A percentile compares a stretch with the other conserved stretches of the same genome.
phyloP scores from a whole-genome alignment of 1,140 invertebrate species.

The Dysdera silvatica region DNA sequence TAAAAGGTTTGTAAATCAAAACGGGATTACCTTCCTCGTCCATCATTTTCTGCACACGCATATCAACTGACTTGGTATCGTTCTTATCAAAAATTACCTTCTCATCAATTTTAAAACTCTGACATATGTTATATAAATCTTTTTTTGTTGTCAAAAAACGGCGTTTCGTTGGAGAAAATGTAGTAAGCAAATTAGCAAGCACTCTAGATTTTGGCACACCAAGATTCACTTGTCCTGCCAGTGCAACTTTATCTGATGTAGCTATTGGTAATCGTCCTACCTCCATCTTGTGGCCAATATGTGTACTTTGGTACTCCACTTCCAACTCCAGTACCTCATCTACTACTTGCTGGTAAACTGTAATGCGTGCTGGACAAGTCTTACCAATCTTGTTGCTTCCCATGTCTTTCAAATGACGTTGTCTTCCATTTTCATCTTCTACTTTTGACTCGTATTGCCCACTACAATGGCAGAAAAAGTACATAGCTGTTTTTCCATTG shows the following conservation, averaged over 20 bases:
- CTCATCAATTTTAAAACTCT: background rate
- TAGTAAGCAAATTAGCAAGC: background rate
- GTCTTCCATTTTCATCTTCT: no score
- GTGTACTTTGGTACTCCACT: background rate
- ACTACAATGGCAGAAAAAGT: no score
- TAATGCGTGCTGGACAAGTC: background rate
- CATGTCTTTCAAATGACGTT: background rate
- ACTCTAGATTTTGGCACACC: background rate
- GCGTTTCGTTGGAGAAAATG: background rate
- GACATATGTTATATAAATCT: background rate
- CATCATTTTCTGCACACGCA: background rate
- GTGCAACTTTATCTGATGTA: background rate
- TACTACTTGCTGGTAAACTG: no score
- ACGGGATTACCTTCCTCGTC: background rate
- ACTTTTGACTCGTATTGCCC: no score
- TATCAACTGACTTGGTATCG: background rate
- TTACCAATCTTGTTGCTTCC: background rate
- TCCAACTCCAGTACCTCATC: background rate
- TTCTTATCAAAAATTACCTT: background rate
- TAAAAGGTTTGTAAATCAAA: background rate
- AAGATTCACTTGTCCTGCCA: background rate
- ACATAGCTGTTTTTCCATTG: no score
- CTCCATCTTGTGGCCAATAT: constrained; percentile 1
- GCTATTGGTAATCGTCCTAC: background rate
- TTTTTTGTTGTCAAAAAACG: background rate